Conservation (phyloP, 2,113 vertebrate genomes). For the Alectura lathami region DNA sequence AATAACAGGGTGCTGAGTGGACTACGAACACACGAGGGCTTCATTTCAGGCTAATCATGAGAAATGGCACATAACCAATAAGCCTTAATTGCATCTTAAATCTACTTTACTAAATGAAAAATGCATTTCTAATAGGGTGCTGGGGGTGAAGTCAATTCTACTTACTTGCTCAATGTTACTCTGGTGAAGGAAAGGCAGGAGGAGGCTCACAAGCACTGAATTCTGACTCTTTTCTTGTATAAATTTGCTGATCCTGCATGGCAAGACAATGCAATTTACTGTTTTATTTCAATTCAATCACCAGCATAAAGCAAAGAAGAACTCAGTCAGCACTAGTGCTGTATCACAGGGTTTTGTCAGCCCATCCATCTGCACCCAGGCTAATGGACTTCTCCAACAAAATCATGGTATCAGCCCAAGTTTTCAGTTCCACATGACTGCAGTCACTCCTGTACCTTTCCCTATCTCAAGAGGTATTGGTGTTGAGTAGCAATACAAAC, state of each 20-base stretch:
- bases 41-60: not conserved
- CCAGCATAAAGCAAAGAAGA: not conserved
- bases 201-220: slow-evolving; percentile 85
- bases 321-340: not conserved
- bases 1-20: rapidly evolving
- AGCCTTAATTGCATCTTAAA: not conserved
- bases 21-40: not conserved
- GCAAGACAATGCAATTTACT: not conserved
- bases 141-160: not conserved
- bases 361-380: not conserved
- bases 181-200: slow-evolving; percentile 90
- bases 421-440: not conserved
- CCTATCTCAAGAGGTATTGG: not conserved
- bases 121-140: rapidly evolving
- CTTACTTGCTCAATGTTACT: slow-evolving; percentile 82
- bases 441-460: not conserved
- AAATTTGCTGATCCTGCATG: slow-evolving; percentile 89
- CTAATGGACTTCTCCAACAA: rapidly evolving
- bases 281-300: not conserved
- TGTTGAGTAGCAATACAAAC: not conserved
- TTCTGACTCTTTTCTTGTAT: slow-evolving; percentile 91
- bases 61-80: not conserved
- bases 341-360: not conserved
- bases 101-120: not conserved
- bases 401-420: not conserved